A percentile compares a stretch with the other conserved stretches of the same genome.
phyloP scores from a whole-genome alignment of 2,113 vertebrate genomes.

The Ahaetulla prasina region DNA sequence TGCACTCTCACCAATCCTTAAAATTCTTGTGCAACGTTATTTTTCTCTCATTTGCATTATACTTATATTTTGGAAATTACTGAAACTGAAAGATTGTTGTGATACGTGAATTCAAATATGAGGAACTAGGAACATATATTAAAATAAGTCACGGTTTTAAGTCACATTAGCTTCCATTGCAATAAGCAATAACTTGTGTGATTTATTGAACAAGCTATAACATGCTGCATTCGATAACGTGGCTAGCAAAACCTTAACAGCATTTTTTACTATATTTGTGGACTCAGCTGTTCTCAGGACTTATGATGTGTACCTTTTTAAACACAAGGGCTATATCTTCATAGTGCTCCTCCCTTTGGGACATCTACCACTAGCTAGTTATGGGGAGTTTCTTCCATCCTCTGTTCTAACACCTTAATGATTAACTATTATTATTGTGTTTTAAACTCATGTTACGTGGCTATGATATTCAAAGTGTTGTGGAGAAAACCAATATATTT shows the following conservation, averaged over 20 bases:
- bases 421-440: not conserved
- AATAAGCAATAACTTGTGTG: not conserved
- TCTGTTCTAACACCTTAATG: not conserved
- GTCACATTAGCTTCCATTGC: not conserved
- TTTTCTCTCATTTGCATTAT: not conserved
- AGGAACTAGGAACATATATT: not conserved
- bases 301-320: not conserved
- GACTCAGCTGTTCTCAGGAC: not conserved
- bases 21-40: not conserved
- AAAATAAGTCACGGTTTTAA: not conserved
- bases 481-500: not conserved
- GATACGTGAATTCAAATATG: not conserved
- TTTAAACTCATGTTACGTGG: not conserved
- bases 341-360: not conserved
- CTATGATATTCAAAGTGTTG: not conserved
- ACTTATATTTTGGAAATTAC: not conserved
- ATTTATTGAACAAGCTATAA: not conserved
- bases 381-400: not conserved
- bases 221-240: not conserved
- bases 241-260: not conserved
- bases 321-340: not conserved
- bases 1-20: not conserved
- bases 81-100: not conserved
- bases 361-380: not conserved
- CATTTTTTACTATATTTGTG: not conserved